A percentile compares a stretch with the other conserved stretches of the same genome.
phyloP scores from a whole-genome alignment of 2,888 invertebrate species.

The Eilema caniola region DNA sequence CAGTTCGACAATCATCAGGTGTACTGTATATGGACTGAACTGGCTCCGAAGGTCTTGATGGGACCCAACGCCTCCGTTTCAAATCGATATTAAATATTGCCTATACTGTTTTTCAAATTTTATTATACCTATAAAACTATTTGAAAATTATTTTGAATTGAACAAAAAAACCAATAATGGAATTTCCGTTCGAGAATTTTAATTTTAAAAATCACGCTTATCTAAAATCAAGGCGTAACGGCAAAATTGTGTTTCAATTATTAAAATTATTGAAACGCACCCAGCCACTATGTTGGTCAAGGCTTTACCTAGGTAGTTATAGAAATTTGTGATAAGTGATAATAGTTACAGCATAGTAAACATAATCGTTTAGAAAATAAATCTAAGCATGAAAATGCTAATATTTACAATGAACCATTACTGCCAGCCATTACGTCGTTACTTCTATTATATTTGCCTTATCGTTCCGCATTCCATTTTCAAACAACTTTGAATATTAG shows the following conservation, averaged over 20 bases:
- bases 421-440: neutral
- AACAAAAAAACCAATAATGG: neutral
- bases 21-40: no score
- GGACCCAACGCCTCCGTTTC: no score
- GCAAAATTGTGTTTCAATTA: neutral
- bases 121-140: neutral
- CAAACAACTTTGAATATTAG: conserved; percentile 43
- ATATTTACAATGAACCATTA: neutral
- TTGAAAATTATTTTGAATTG: neutral
- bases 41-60: no score
- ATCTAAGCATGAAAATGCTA: conserved; percentile 1
- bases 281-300: neutral
- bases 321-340: neutral
- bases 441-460: conserved; percentile 3
- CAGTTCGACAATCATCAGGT: no score
- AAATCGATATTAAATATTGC: no score
- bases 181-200: neutral
- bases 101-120: no score
- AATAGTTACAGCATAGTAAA: neutral
- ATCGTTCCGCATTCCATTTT: conserved; percentile 28
- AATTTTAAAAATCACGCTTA: neutral
- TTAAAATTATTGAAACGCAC: neutral
- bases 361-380: neutral
- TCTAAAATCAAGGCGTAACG: neutral
- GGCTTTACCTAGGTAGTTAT: neutral